phyloP scores from a whole-genome alignment of 2,797 vertebrate species.

The Rhinoraja longicauda region DNA sequence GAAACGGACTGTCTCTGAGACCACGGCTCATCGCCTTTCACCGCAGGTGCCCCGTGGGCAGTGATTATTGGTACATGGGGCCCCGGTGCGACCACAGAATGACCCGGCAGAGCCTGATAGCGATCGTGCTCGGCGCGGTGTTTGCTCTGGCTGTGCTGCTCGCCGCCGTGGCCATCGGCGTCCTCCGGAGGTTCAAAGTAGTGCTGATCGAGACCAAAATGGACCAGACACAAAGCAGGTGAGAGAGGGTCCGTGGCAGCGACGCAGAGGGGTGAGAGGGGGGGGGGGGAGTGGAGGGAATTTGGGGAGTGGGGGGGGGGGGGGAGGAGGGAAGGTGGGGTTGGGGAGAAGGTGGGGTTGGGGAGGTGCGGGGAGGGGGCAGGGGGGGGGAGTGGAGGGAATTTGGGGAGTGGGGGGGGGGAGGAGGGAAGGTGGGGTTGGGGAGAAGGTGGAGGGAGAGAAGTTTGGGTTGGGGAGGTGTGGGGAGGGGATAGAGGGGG shows the following conservation, averaged over 20 bases:
- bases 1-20: too few relatives aligned
- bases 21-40: not conserved
- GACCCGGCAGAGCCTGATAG: slow-evolving; percentile 66
- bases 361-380: too few relatives aligned
- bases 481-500: not conserved
- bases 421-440: too few relatives aligned
- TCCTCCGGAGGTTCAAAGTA: slow-evolving; percentile 65
- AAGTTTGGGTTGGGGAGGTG: too few relatives aligned
- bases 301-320: not conserved
- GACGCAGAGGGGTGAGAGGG: too few relatives aligned
- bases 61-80: slow-evolving; percentile 79
- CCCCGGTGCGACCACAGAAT: slow-evolving; percentile 69
- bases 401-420: too few relatives aligned
- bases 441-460: too few relatives aligned
- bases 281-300: not conserved
- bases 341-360: too few relatives aligned
- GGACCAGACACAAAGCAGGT: slow-evolving; percentile 85
- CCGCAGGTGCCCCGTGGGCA: slow-evolving; percentile 68
- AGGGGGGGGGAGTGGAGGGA: too few relatives aligned
- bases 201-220: slow-evolving; percentile 75
- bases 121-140: slow-evolving; percentile 61
- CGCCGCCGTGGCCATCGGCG: slow-evolving; percentile 55
- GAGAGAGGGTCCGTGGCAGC: slow-evolving; percentile 3
- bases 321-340: not conserved
- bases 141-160: slow-evolving; percentile 58